Base-by-base conservation (phyloP, 2,888 invertebrate species). In the Xestia sexstrigata region DNA sequence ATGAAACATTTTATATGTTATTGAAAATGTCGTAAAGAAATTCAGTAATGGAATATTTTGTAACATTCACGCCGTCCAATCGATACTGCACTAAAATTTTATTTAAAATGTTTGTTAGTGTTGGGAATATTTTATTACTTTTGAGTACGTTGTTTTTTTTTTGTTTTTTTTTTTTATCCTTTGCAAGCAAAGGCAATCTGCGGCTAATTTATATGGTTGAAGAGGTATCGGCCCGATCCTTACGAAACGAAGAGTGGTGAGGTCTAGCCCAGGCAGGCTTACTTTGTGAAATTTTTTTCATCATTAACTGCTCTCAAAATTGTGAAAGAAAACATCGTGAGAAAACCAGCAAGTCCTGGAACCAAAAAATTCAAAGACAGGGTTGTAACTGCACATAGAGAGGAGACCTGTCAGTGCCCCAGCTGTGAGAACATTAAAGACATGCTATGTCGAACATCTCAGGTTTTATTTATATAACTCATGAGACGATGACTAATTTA, bases 41-140 rank as follows among this genome's bases (percentile, higher is more conserved):
- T n/a, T 17, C 26, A 26, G 17, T 5, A 35, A 30, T 47, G 69
- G 26, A 79, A 42, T 60, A 47, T 39, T 68, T 55, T 23, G 5
- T 60, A 45, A 35, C 52, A 15, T 30, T 35, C 39, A 23, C n/a
- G 23, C n/a, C 45, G 39, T 39, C 67, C 39, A 55, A 60, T 66
- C 65, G 42, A 62, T 65, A 71, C 58, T 62, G n/a, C 55, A 71
- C 71, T 74, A 52, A 17, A 30, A 69, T 58, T 71, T 58, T 4
- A 49, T 47, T 47, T 55, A 52, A 86, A 83, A 84, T 84, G 86
- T 42, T 83, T 15, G 42, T 30, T 52, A 68, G n/a, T 20, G 42
- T 85, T 68, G 74, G 20, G 15, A 66, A 47, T n/a, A 39, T 83
- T 70, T 58, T 83, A 6, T 39, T 83, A 55, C 45, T 71, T 60